These are phyloP conservation scores for Caerostris darwini DNA, from an alignment of 1,140 invertebrate species.

Conservation along the genomic window DNA sequence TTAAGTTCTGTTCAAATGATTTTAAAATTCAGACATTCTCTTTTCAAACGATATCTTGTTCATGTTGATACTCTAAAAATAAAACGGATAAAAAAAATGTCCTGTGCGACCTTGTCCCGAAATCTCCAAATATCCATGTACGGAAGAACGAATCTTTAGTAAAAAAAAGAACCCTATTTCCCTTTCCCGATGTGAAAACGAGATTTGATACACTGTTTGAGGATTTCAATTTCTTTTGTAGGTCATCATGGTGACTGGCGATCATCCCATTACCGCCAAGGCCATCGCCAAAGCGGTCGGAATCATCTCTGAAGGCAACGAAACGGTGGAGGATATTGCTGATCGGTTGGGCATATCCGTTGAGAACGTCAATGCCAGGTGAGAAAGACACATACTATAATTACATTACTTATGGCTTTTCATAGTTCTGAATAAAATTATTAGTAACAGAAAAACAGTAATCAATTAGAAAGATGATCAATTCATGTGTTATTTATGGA, in stretches of 20 bases:
- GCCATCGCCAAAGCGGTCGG: slow-evolving; percentile 99
- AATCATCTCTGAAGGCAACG: slow-evolving; percentile 95
- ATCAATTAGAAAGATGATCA: too few species aligned
- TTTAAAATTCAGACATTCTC: not conserved
- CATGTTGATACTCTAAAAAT: not conserved
- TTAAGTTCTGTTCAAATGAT: not conserved
- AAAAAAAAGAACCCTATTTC: not conserved
- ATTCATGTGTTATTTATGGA: too few species aligned
- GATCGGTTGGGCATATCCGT: slow-evolving; percentile 93
- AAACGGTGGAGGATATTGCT: slow-evolving; percentile 93
- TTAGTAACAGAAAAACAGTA: too few species aligned
- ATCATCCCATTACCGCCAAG: slow-evolving; percentile 99
- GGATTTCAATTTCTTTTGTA: not conserved
- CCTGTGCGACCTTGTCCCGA: not conserved
- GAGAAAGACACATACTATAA: slow-evolving; percentile 90
- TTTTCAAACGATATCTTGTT: not conserved
- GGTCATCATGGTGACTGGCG: slow-evolving; percentile 87
- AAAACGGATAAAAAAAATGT: not conserved
- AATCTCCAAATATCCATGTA: not conserved
- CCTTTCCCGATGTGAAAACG: not conserved
- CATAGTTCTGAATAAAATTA: too few species aligned
- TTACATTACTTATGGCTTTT: slow-evolving; percentile 80
- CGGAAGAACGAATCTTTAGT: too few species aligned
- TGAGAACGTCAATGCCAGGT: slow-evolving; percentile 90
- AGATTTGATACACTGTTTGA: not conserved